These are phyloP conservation scores for Nomada fucata DNA, from an alignment of 2,888 invertebrate species.

Conservation along the genomic window DNA sequence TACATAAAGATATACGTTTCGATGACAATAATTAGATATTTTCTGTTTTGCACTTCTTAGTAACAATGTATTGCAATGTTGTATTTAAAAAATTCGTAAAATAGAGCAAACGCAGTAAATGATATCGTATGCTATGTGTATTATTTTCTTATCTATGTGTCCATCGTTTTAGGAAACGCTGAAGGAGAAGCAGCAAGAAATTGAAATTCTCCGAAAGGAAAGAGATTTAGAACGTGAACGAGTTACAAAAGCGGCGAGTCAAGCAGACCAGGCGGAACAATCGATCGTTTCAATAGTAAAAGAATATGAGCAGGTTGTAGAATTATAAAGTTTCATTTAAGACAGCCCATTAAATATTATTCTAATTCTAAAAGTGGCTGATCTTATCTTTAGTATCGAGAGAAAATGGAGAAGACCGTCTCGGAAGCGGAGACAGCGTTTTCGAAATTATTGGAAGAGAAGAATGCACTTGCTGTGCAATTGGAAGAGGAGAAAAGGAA, in stretches of 20 bases:
- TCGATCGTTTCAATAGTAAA: slow-evolving; percentile 86
- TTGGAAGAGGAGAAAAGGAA: slow-evolving; percentile 92
- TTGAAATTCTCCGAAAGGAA: slow-evolving; percentile 96
- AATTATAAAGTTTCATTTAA: background rate
- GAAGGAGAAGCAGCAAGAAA: slow-evolving; percentile 96
- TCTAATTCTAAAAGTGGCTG: background rate
- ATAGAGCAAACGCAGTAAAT: background rate
- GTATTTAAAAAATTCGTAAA: background rate
- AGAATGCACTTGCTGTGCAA: slow-evolving; percentile 85
- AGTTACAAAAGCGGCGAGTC: slow-evolving; percentile 92
- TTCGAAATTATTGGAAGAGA: slow-evolving; percentile 84
- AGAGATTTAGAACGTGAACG: slow-evolving; percentile 95
- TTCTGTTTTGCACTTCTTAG: background rate
- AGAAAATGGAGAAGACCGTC: slow-evolving; percentile 86
- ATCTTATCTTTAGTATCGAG: slow-evolving; percentile 84
- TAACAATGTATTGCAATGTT: background rate
- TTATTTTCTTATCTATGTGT: background rate
- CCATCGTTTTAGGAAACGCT: slow-evolving; percentile 90
- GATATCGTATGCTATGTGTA: background rate
- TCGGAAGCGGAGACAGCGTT: slow-evolving; percentile 86
- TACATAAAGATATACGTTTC: background rate
- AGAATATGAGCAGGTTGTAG: slow-evolving; percentile 88
- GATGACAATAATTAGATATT: slow-evolving; percentile 25
- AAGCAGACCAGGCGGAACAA: slow-evolving; percentile 91
- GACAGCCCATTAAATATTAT: background rate